Base-by-base conservation (phyloP, 2,113 vertebrate species). In the Lethenteron camtschaticum region DNA sequence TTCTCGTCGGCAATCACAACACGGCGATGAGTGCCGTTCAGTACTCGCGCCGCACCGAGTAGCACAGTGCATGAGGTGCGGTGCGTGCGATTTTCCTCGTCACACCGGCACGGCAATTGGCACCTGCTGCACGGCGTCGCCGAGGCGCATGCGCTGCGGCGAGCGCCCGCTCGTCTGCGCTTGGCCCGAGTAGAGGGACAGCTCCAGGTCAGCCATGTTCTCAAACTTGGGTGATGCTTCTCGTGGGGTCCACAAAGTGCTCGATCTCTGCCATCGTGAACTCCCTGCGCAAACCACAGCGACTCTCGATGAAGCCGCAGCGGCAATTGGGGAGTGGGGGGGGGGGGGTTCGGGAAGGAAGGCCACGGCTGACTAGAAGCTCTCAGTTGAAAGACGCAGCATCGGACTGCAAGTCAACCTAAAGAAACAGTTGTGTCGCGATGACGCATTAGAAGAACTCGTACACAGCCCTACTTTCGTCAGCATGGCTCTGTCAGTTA, bases 261-360 rank as follows among this genome's bases (percentile, higher is more conserved):
- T 99, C 94, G 0, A 99, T 97, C 82, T 99, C 94, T 70, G 92
- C 94, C 94, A 99, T 99, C 68, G 94, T 99, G 80, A 99, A 99
- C 81, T 99, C 94, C 74, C 94, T 99, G 76, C 24, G 1, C 6
- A 57, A 63, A 20, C 12, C 56, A 24, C 63, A 18, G n/a, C 9
- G 63, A n/a, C 11, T 41, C 56, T 55, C 10, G 14, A 57, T 8
- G 14, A 14, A 12, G 55, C n/a, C 6, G n/a, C 5, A 12, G 9
- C 7, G 13, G 69, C 9, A 41, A n/a, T 7, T 24, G 10, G 16
- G 16, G 16, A 18, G n/a, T n/a, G n/a, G 16, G 12, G 20, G 68
- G 12, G 12, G 20, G 55, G 68, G 11, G 2, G 12, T 10, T 9
- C 8, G 18, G 16, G 1, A 68, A 55, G 16, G 2, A 18, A 14